A percentile compares a stretch with the other conserved stretches of the same genome.
Evolutionary conservation across 2,113 vertebrate genomes (phyloP).

Genomic region (Rhagologus leucostigma): DNA sequence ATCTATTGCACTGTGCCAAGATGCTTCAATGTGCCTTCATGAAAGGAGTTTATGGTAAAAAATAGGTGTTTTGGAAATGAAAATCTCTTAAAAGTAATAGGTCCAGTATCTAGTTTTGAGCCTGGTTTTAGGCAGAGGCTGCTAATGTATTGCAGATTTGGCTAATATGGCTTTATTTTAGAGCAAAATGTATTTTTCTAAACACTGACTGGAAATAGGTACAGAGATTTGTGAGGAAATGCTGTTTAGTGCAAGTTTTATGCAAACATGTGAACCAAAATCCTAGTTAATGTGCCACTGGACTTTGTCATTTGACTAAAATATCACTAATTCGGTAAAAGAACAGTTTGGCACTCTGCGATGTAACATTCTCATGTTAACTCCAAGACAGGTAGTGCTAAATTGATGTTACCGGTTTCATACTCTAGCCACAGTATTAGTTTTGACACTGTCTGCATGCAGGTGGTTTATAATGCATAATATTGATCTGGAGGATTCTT

Average conservation of each 20-base stretch:
- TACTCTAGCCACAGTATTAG: background rate
- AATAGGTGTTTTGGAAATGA: background rate
- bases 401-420: background rate
- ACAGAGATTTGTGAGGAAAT: background rate
- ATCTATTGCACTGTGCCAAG: background rate
- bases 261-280: background rate
- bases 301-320: background rate
- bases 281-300: background rate
- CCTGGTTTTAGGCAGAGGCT: background rate
- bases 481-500: conserved; percentile 51
- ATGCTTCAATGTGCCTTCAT: background rate
- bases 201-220: background rate
- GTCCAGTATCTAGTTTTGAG: background rate
- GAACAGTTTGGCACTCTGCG: background rate
- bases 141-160: background rate
- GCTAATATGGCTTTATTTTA: background rate
- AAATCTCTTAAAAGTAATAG: background rate
- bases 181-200: background rate
- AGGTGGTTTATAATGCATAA: conserved; percentile 50
- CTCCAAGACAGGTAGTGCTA: background rate
- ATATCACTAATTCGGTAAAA: background rate
- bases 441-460: conserved; percentile 28
- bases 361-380: background rate
- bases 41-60: background rate
- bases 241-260: background rate